Evolutionary conservation across 2,797 vertebrate species (phyloP), one percentile per base, ranked within the genome.

Genomic region (Sebastes reedi): DNA sequence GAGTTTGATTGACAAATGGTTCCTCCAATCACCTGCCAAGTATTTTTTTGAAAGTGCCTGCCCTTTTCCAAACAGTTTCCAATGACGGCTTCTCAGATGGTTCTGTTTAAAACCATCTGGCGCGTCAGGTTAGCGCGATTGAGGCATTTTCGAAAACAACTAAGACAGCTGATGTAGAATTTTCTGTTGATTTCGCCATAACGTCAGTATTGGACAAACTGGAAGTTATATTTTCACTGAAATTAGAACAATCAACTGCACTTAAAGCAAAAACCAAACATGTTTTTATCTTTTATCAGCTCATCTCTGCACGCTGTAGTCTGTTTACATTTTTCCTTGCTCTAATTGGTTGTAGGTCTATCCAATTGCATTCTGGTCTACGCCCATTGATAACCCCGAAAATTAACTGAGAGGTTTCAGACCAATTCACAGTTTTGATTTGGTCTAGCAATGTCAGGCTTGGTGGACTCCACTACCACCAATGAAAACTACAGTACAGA

Each of bases 191-290:
- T 3, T 3, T 42, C 13, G 14, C 1, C 42, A 18, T 46, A 16
- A 18, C 42, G 3, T 46, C 6, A 8, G 42, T 46, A 46, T 46
- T 46, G 6, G 42, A 16, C 42, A 2, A 2, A 16, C 42, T 46
- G 42, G 0, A 46, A 0, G 1, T 0, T 46, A 46, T 18, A 7
- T 46, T 46, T 46, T 46, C 42, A 46, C 6, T 18, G 6, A 46
- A 46, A 46, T 46, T 0, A 52, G 6, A 52, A 52, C 50, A 52
- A 9, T 52, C 50, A 52, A n/a, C 50, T 52, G 50, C 20, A 20
- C 50, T 52, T 52, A 52, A 52, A 20, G 50, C 18, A 52, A 50
- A 50, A 50, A 50, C 0, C 39, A 42, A 46, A 46, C 42, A 46
- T 46, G 42, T 46, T 46, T 46, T 46, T 46, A 46, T 46, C 1